Conservation (phyloP, 2,888 invertebrate genomes). For the Polyploca ridens region DNA sequence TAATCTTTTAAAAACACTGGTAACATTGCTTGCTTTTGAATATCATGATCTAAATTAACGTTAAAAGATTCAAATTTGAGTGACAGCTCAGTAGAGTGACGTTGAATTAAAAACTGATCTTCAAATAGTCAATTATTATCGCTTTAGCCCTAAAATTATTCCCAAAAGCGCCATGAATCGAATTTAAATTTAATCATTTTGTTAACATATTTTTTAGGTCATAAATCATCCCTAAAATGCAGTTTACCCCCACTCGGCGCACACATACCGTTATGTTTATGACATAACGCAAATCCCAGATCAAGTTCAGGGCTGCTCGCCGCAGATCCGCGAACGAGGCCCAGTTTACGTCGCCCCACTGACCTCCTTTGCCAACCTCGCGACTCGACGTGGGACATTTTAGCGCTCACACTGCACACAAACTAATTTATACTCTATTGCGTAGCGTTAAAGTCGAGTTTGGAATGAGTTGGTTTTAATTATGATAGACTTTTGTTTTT, state of each 20-base stretch:
- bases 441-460: background rate
- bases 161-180: background rate
- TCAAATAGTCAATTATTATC: too few species aligned
- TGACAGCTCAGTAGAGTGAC: too few species aligned
- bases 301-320: slow-evolving; percentile 76
- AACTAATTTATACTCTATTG: background rate
- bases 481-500: slow-evolving; percentile 3
- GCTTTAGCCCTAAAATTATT: too few species aligned
- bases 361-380: slow-evolving; percentile 48
- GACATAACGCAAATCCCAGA: slow-evolving; percentile 54
- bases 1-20: too few species aligned
- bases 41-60: too few species aligned
- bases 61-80: too few species aligned
- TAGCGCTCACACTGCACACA: slow-evolving; percentile 7
- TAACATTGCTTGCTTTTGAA: too few species aligned
- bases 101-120: too few species aligned
- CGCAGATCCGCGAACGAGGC: slow-evolving; percentile 55
- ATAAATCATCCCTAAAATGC: background rate
- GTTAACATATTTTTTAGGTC: too few species aligned
- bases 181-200: background rate
- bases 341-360: slow-evolving; percentile 52
- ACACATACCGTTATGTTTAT: slow-evolving; percentile 20
- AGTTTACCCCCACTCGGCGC: background rate
- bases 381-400: slow-evolving; percentile 25
- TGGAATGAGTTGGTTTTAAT: background rate